Base-by-base conservation (phyloP, 2,888 invertebrate species). In the Drosophila gaucha region DNA sequence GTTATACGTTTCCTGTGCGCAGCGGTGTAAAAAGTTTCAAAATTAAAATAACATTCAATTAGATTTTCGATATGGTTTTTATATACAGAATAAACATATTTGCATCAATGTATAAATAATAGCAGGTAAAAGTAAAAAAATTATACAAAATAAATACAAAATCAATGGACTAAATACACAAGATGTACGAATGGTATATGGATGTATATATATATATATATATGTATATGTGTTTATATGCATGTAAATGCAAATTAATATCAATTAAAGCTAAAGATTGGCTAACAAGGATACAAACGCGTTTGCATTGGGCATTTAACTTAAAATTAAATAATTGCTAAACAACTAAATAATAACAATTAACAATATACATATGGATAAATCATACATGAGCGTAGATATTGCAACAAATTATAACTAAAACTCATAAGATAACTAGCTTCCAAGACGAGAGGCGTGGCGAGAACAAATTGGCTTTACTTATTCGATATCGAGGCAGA, bases 1-100 rank as follows among this genome's bases (percentile, higher is more conserved):
- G 90, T 90, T 90, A 90, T 89, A 90, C 82, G 65, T 90, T 90
- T 69, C 90, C 90, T 90, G 79, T 35, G 71, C 6, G 62, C 35
- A 36, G 69, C 49, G 59, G 18, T 18, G 20, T 8, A 38, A 52
- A 52, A 12, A 41, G 12, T 67, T 55, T 2, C 6, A 26, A 16
- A 16, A 65, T 67, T 36, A 44, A 60, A 69, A 64, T 44, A 38
- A 39, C 38, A 57, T 50, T 43, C 31, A 24, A 46, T 60, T 66
- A 63, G 33, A 33, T 49, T 62, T 58, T 56, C 35, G 31, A 24
- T 72, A 60, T 64, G 49, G 20, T 39, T 67, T 57, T 67, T 70
- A 62, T 79, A 46, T 76, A 70, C 62, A 70, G 20, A 26, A 44
- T 63, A 62, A 66, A 30, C 41, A 50, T 64, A 57, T 46, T 36